Conservation (phyloP, 2,888 invertebrate species). For the Xanthia icteritia region DNA sequence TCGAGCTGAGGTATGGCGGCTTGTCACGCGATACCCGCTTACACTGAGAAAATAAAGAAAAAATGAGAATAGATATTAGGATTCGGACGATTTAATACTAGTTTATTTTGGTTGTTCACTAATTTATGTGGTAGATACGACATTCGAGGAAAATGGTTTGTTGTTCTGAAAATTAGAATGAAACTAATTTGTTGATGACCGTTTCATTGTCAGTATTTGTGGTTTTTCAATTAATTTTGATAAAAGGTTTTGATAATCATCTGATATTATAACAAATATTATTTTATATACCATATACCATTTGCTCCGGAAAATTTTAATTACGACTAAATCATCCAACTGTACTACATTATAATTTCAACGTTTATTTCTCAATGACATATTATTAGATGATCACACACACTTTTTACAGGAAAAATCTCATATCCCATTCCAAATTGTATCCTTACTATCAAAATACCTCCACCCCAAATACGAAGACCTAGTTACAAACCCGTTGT, state of each 20-base stretch:
- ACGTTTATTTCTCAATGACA: neutral
- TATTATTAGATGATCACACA: neutral
- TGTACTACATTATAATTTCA: neutral
- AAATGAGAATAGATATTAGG: constrained; percentile 68
- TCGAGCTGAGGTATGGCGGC: constrained; percentile 79
- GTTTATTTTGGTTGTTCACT: constrained; percentile 57
- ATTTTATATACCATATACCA: constrained; percentile 8
- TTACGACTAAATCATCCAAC: neutral
- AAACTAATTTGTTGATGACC: constrained; percentile 32
- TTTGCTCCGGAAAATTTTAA: neutral
- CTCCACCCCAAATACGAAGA: constrained; percentile 17
- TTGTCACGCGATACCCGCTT: constrained; percentile 82
- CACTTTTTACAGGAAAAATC: neutral
- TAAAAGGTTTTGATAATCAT: constrained; percentile 5
- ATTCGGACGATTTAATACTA: constrained; percentile 67
- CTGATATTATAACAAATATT: constrained; percentile 9
- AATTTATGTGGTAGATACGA: constrained; percentile 64
- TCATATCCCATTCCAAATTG: neutral
- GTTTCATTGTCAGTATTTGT: constrained; percentile 25
- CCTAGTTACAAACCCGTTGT: constrained; percentile 56
- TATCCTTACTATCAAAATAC: neutral
- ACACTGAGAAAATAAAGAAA: constrained; percentile 67
- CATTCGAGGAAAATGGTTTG: constrained; percentile 49
- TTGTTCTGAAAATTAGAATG: constrained; percentile 41
- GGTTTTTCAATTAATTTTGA: constrained; percentile 15